Evolutionary conservation across 2,797 vertebrate species (phyloP), one percentile per base, ranked within the genome.

Genomic region (Microctenopoma stevenorrisi): DNA sequence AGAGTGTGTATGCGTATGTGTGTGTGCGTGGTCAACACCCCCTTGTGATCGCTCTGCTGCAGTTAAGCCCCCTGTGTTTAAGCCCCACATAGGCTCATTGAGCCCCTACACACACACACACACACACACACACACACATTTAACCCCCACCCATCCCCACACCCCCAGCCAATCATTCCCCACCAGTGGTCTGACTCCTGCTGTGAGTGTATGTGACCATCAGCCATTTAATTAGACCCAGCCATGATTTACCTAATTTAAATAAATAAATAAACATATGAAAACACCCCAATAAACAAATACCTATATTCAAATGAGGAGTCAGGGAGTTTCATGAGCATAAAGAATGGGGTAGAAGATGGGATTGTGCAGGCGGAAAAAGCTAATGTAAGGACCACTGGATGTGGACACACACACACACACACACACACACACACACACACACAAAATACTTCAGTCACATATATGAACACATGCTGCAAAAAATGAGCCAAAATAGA

Each of bases 201-300:
- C 88, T 68, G 74, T 76, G 86, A 89, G 88, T 86, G 88, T 89
- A 87, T 92, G 93, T 90, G 92, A 90, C 92, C 89, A 88, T 90
- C 88, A 92, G 87, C 89, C 91, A 92, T 93, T 94, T 94, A 94
- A 94, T 94, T 94, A 94, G 85, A 94, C 80, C 88, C 90, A 91
- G 87, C 82, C 90, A 86, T 88, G 90, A 92, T 92, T 93, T 90
- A 61, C 57, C 81, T 91, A 80, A 91, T 90, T 90, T 93, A 89
- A 89, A 93, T 92, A 92, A 91, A 92, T 91, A 93, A 93, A 93
- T 90, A 93, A 91, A 92, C 88, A 93, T 91, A 91, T 56, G 82
- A 86, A 85, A 91, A 83, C 85, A 87, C 82, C 82, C 81, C 87
- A 87, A 89, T 89, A 91, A 91, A 91, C 85, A 92, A 91, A 93